These are phyloP conservation scores for Polydrusus pterygomalis DNA, from an alignment of 2,888 invertebrate genomes.

Conservation along the genomic window DNA sequence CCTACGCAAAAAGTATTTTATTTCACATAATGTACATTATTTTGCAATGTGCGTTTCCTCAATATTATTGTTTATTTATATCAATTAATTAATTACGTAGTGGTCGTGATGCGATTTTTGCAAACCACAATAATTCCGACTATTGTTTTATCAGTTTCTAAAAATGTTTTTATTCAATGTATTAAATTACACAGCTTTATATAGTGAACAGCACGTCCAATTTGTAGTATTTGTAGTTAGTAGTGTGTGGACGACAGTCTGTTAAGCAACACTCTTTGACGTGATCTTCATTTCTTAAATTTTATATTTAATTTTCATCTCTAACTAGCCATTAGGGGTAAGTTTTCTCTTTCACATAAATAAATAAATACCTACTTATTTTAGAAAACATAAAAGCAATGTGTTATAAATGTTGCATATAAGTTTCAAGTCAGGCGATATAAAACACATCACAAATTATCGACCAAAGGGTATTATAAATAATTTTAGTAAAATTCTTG, in stretches of 20 bases:
- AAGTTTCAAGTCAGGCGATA: too few species aligned
- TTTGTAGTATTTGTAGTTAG: background rate
- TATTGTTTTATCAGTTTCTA: slow-evolving; percentile 17
- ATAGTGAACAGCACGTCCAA: background rate
- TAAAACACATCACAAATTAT: too few species aligned
- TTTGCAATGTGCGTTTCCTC: slow-evolving; percentile 3
- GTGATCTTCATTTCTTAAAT: too few species aligned
- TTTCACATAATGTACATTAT: background rate
- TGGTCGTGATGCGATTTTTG: slow-evolving; percentile 6
- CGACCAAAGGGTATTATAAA: too few species aligned
- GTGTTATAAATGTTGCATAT: too few species aligned
- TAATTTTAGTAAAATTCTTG: too few species aligned
- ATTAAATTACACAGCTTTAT: slow-evolving; percentile 9
- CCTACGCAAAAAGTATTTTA: slow-evolving; percentile 1
- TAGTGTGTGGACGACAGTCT: background rate
- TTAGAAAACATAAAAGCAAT: too few species aligned
- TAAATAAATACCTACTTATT: too few species aligned
- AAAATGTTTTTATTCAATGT: slow-evolving; percentile 19
- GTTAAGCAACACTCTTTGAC: too few species aligned
- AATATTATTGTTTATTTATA: background rate
- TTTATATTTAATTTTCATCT: background rate
- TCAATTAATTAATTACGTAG: slow-evolving; percentile 10
- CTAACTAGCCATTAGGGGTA: background rate
- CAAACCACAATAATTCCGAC: slow-evolving; percentile 8
- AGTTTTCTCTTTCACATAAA: too few species aligned